Evolutionary conservation across 2,888 invertebrate genomes (phyloP).

Genomic region (Macrosoma leucophasiata): DNA sequence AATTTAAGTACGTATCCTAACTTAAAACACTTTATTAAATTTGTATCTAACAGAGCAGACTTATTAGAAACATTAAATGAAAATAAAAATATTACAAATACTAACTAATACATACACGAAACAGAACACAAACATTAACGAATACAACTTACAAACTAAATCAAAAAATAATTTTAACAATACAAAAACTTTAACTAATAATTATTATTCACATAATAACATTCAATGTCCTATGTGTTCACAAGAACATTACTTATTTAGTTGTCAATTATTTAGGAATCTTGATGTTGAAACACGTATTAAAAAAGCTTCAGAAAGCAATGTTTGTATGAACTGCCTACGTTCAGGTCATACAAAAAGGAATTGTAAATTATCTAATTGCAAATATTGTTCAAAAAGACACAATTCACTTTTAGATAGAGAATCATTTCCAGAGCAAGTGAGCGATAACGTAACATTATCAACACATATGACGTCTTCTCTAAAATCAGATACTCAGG

Average conservation of each 20-base stretch:
- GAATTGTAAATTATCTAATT: conserved; percentile 13
- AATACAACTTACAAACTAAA: conserved; percentile 1
- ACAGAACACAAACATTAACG: not conserved
- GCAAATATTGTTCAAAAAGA: conserved; percentile 18
- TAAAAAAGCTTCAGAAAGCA: conserved; percentile 11
- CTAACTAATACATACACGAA: conserved; percentile 3
- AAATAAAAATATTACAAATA: too few species aligned
- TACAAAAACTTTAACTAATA: conserved; percentile 1
- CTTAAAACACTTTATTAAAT: too few species aligned
- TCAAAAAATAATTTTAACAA: not conserved
- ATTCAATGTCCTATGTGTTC: conserved; percentile 11
- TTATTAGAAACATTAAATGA: too few species aligned
- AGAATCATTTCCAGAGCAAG: conserved; percentile 2
- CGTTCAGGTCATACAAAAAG: conserved; percentile 13
- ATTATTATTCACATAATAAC: not conserved
- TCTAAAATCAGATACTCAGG: not conserved
- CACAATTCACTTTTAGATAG: conserved; percentile 19
- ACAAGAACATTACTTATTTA: conserved; percentile 8
- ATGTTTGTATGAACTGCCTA: conserved; percentile 19
- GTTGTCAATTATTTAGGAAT: conserved; percentile 14
- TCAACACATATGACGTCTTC: conserved; percentile 5
- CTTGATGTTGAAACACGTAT: conserved; percentile 13
- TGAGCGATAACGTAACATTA: conserved; percentile 4
- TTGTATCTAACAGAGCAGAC: too few species aligned
- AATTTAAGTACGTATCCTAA: too few species aligned